Conservation (phyloP, 2,888 invertebrate genomes). For the Ecdyonurus torrentis region DNA sequence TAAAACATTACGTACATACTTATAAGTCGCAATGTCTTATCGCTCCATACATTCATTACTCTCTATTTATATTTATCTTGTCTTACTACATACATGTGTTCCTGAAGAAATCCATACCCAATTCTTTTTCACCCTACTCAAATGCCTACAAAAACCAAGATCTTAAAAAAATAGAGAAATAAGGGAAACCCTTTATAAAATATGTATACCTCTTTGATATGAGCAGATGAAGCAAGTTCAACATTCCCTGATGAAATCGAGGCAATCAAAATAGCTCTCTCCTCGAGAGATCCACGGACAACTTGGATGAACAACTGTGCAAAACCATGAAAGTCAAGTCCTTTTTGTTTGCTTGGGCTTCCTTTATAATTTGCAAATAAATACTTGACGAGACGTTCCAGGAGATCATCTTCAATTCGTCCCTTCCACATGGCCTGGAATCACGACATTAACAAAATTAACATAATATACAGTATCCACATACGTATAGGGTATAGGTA, state of each 20-base stretch:
- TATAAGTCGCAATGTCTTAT: too few species aligned
- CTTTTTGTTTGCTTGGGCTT: constrained; percentile 25
- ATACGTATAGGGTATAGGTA: background rate
- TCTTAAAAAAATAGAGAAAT: too few species aligned
- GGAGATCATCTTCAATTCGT: constrained; percentile 46
- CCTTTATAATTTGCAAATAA: constrained; percentile 42
- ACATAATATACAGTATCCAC: background rate
- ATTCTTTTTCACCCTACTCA: too few species aligned
- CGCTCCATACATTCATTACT: too few species aligned
- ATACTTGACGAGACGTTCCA: constrained; percentile 49
- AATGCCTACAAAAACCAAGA: too few species aligned
- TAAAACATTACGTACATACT: too few species aligned
- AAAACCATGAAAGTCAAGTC: constrained; percentile 43
- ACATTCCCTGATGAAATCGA: constrained; percentile 20
- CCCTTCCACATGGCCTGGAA: constrained; percentile 51
- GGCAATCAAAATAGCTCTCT: constrained; percentile 35
- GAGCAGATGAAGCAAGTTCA: constrained; percentile 38
- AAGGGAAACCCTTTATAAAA: too few species aligned
- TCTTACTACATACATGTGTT: too few species aligned
- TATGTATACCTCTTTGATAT: constrained; percentile 40
- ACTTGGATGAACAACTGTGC: constrained; percentile 51
- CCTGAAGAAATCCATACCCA: too few species aligned
- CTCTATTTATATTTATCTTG: too few species aligned
- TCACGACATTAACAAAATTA: background rate
- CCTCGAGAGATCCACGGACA: constrained; percentile 48